phyloP scores from a whole-genome alignment of 2,888 invertebrate genomes.

The Acanthosepion esculentum region DNA sequence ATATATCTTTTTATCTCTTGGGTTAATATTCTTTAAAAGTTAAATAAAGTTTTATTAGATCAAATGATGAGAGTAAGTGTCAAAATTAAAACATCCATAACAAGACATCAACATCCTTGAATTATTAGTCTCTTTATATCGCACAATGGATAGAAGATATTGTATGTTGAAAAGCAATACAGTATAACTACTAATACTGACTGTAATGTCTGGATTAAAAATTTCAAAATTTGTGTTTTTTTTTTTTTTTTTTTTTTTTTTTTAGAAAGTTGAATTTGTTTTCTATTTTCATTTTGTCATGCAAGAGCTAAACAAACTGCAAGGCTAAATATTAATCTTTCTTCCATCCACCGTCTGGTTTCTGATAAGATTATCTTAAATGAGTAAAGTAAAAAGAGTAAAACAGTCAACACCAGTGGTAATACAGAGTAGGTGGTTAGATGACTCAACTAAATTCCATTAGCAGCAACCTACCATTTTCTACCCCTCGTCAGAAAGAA shows the following conservation, averaged over 20 bases:
- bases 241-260: neutral
- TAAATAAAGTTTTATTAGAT: neutral
- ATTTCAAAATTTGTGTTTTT: neutral
- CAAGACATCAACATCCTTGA: too few species aligned
- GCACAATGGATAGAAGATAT: neutral
- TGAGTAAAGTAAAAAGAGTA: neutral
- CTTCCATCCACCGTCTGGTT: neutral
- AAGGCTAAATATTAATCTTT: neutral
- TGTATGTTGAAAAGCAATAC: neutral
- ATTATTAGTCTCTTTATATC: neutral
- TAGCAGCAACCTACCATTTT: neutral
- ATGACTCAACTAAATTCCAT: slow-evolving; percentile 6
- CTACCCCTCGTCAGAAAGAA: neutral
- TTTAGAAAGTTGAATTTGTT: neutral
- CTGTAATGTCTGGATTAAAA: neutral
- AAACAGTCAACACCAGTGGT: neutral
- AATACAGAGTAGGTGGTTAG: neutral
- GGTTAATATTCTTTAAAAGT: neutral
- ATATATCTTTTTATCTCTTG: neutral
- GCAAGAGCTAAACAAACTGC: neutral
- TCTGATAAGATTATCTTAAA: slow-evolving; percentile 3
- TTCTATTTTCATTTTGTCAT: neutral
- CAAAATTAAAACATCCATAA: too few species aligned
- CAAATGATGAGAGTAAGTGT: too few species aligned
- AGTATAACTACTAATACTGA: neutral